Percentiles rank a stretch among this genome's conserved stretches.
These are phyloP conservation scores for Coreius guichenoti DNA, from an alignment of 2,797 vertebrate genomes.

Conservation along the genomic window DNA sequence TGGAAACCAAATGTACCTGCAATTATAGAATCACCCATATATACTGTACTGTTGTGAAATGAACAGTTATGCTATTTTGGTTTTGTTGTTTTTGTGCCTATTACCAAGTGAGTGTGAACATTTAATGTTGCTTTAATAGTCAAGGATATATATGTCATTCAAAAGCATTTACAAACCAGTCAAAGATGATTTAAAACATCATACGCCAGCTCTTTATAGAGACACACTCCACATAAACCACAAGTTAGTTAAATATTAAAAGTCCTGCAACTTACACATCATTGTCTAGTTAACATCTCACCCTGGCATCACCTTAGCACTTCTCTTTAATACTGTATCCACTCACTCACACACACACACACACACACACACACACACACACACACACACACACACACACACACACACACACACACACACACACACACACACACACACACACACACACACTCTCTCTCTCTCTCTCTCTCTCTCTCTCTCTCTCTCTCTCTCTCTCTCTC, in stretches of 20 bases:
- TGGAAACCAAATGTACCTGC: no score
- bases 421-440: conserved; percentile 16
- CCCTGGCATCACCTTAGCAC: not conserved
- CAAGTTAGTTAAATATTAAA: conserved; percentile 43
- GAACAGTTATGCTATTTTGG: not conserved
- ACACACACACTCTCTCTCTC: no score
- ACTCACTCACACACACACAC: conserved; percentile 23
- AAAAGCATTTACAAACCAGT: conserved; percentile 12
- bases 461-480: no score
- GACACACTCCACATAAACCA: not conserved
- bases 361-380: conserved; percentile 22
- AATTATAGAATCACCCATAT: no score
- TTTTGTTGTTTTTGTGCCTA: not conserved
- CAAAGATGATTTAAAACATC: not conserved
- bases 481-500: no score
- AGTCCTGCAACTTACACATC: conserved; percentile 6
- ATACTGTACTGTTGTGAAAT: not conserved
- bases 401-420: conserved; percentile 16
- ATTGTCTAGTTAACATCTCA: conserved; percentile 41
- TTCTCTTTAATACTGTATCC: not conserved
- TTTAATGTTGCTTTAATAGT: not conserved
- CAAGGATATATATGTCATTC: not conserved
- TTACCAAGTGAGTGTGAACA: not conserved
- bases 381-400: conserved; percentile 31
- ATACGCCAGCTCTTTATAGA: not conserved